A percentile compares a stretch with the other conserved stretches of the same genome.
These are phyloP conservation scores for Oncorhynchus nerka DNA, from an alignment of 2,113 vertebrate genomes.

Conservation along the genomic window DNA sequence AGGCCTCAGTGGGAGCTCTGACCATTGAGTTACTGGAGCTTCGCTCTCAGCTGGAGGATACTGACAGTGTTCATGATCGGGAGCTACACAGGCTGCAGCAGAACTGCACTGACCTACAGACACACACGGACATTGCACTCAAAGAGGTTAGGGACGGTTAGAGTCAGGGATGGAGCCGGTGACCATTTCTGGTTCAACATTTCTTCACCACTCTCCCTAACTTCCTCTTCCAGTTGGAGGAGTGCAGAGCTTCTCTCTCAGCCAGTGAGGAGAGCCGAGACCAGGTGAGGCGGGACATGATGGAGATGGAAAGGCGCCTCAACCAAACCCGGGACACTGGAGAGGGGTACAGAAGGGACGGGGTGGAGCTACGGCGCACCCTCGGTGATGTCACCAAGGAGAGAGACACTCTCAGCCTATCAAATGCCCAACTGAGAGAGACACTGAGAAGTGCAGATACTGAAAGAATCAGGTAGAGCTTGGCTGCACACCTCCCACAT, in stretches of 20 bases:
- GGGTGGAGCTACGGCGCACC: slow-evolving; percentile 72
- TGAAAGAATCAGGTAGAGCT: slow-evolving; percentile 83
- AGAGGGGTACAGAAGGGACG: slow-evolving; percentile 75
- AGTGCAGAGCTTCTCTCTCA: slow-evolving; percentile 76
- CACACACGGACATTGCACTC: slow-evolving; percentile 69
- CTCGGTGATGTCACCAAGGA: slow-evolving; percentile 79
- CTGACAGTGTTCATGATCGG: slow-evolving; percentile 45
- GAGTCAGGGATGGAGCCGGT: background rate
- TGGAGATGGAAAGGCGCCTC: slow-evolving; percentile 76
- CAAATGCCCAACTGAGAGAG: slow-evolving; percentile 83
- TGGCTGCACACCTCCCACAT: too few relatives aligned
- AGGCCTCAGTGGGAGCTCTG: slow-evolving; percentile 73
- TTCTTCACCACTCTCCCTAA: background rate
- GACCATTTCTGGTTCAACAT: background rate
- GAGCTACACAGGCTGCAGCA: slow-evolving; percentile 74
- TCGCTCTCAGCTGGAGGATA: slow-evolving; percentile 73
- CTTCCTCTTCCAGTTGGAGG: slow-evolving; percentile 75
- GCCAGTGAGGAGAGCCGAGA: slow-evolving; percentile 76
- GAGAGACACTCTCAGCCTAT: slow-evolving; percentile 81
- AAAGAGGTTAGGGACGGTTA: slow-evolving; percentile 72
- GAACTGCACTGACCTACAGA: slow-evolving; percentile 67
- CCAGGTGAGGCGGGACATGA: slow-evolving; percentile 69
- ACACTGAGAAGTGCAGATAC: slow-evolving; percentile 78
- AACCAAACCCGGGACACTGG: slow-evolving; percentile 71
- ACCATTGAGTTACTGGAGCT: slow-evolving; percentile 75